A percentile compares a stretch with the other conserved stretches of the same genome.
These are phyloP conservation scores for Apodemia duryi DNA, from an alignment of 2,888 invertebrate species.

Conservation along the genomic window DNA sequence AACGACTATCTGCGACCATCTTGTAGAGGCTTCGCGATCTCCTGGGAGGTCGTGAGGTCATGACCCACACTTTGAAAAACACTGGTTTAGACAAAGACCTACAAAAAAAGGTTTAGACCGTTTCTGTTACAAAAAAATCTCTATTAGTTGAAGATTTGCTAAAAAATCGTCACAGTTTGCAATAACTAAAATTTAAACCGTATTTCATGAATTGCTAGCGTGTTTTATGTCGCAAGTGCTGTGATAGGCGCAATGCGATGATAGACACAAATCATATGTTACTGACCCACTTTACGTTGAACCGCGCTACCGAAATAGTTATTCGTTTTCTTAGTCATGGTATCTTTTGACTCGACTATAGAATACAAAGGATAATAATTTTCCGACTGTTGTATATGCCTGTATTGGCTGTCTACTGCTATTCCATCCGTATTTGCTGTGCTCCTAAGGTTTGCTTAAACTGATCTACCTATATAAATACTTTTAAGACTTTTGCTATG, in stretches of 20 bases:
- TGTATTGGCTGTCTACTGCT: too few relatives aligned
- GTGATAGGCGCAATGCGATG: not conserved
- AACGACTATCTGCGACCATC: too few relatives aligned
- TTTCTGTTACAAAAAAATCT: not conserved
- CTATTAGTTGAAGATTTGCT: too few relatives aligned
- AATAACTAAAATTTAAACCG: not conserved
- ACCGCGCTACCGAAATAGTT: slow-evolving; percentile 50
- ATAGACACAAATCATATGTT: slow-evolving; percentile 9
- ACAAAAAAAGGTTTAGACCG: not conserved
- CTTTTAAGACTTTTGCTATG: too few relatives aligned
- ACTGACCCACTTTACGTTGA: slow-evolving; percentile 48
- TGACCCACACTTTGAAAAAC: too few relatives aligned
- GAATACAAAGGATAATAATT: not conserved
- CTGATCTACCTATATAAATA: too few relatives aligned
- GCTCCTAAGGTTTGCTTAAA: too few relatives aligned
- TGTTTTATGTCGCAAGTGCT: slow-evolving; percentile 6
- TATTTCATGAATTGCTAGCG: slow-evolving; percentile 8
- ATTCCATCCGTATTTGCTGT: too few relatives aligned
- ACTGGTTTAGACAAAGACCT: too few relatives aligned
- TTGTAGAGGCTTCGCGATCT: too few relatives aligned
- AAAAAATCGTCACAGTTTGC: not conserved
- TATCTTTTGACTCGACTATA: not conserved
- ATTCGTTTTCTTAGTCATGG: slow-evolving; percentile 23
- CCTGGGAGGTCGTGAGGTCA: too few relatives aligned
- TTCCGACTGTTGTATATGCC: not conserved